phyloP scores from a whole-genome alignment of 2,888 invertebrate species.

The Chironomus riparius region DNA sequence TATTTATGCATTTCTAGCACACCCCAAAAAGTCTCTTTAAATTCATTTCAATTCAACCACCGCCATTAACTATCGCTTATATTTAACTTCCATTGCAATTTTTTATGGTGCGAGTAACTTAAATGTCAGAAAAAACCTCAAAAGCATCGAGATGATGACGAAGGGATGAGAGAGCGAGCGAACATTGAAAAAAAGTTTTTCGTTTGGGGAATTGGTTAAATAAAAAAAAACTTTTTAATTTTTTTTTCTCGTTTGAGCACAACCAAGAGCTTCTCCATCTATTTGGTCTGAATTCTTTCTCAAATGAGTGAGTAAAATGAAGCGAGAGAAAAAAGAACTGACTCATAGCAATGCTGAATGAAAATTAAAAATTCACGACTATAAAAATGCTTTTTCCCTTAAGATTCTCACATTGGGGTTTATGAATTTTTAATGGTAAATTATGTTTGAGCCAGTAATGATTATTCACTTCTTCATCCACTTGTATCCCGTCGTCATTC shows the following conservation, averaged over 20 bases:
- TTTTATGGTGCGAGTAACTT: too few relatives aligned
- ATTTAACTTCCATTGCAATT: neutral
- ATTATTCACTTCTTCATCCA: neutral
- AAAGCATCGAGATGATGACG: neutral
- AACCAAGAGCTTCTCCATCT: neutral
- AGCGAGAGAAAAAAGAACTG: neutral
- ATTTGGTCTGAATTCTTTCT: neutral
- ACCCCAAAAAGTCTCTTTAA: neutral
- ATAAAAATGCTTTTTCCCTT: constrained; percentile 1
- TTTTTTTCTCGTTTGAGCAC: neutral
- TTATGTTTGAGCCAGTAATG: constrained; percentile 1
- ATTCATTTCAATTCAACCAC: neutral
- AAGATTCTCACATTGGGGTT: neutral
- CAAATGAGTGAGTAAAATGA: neutral
- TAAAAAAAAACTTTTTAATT: constrained; percentile 1
- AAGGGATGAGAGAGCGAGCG: too few relatives aligned
- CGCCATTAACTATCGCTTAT: neutral
- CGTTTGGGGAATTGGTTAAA: neutral
- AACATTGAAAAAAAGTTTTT: neutral
- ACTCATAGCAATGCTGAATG: neutral
- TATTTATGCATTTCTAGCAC: too few relatives aligned
- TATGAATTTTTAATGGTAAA: constrained; percentile 24
- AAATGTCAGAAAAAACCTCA: neutral
- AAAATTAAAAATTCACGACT: constrained; percentile 1
- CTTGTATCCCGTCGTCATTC: neutral